phyloP scores from a whole-genome alignment of 2,888 invertebrate species.

The Margaritifera margaritifera region DNA sequence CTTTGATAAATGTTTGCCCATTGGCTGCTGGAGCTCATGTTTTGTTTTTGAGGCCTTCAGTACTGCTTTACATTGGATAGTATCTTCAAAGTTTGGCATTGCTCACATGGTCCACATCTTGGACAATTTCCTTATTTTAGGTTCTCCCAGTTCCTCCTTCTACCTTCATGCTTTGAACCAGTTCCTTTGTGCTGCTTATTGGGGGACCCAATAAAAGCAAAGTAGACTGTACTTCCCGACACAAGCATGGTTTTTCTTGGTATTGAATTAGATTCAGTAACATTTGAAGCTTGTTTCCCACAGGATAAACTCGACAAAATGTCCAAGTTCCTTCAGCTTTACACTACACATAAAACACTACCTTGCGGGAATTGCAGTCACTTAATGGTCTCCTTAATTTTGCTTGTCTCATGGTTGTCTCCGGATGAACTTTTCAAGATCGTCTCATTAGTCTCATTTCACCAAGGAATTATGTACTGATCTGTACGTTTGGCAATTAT shows the following conservation, averaged over 20 bases:
- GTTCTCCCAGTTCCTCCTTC: not conserved
- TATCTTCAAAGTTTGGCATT: too few species aligned
- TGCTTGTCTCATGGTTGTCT: conserved; percentile 18
- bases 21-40: too few species aligned
- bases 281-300: too few species aligned
- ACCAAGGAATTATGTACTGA: conserved; percentile 14
- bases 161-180: conserved; percentile 11
- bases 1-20: too few species aligned
- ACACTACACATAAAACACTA: too few species aligned
- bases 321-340: too few species aligned
- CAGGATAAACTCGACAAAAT: too few species aligned
- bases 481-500: conserved; percentile 20
- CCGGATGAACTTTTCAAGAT: conserved; percentile 21
- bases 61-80: too few species aligned
- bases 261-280: conserved; percentile 10
- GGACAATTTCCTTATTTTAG: conserved; percentile 20
- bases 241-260: conserved; percentile 11
- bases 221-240: conserved; percentile 12
- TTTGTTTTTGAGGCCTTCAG: too few species aligned
- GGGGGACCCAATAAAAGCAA: conserved; percentile 25
- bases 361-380: conserved; percentile 5
- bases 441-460: conserved; percentile 19
- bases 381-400: conserved; percentile 26
- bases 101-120: conserved; percentile 22
- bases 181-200: conserved; percentile 10